Evolutionary conservation across 2,113 vertebrate genomes (phyloP).

Genomic region (Amphilophus citrinellus): DNA sequence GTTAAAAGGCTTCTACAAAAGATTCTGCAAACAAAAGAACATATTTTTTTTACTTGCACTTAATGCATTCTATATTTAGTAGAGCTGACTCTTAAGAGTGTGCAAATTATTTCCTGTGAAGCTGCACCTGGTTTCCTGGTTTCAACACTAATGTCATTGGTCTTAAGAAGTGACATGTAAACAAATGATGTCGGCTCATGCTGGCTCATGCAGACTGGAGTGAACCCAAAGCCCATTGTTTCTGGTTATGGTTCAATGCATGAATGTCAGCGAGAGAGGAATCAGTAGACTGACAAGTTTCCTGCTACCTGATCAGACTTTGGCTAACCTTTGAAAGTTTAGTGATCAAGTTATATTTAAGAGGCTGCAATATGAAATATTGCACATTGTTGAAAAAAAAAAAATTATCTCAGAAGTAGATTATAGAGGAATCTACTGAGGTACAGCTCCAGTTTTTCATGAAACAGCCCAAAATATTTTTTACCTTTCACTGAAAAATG

Average conservation of each 20-base stretch:
- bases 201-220: not conserved
- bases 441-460: not conserved
- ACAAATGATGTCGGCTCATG: slow-evolving; percentile 25
- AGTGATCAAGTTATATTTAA: slow-evolving; percentile 33
- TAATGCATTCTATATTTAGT: not conserved
- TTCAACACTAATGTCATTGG: slow-evolving; percentile 23
- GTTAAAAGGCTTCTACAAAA: not conserved
- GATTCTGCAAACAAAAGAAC: not conserved
- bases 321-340: slow-evolving; percentile 59
- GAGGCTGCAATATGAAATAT: slow-evolving; percentile 41
- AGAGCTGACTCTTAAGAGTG: not conserved
- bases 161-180: slow-evolving; percentile 16
- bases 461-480: not conserved
- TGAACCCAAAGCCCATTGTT: slow-evolving; percentile 33
- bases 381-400: slow-evolving; percentile 10
- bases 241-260: slow-evolving; percentile 52
- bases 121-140: not conserved
- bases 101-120: not conserved
- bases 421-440: not conserved
- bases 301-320: slow-evolving; percentile 47
- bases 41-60: not conserved
- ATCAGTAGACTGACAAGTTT: slow-evolving; percentile 36
- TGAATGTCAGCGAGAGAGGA: slow-evolving; percentile 37
- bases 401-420: not conserved
- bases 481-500: not conserved